A percentile compares a stretch with the other conserved stretches of the same genome.
Conservation (phyloP, 2,888 invertebrate species). For the Xestobium rufovillosum region DNA sequence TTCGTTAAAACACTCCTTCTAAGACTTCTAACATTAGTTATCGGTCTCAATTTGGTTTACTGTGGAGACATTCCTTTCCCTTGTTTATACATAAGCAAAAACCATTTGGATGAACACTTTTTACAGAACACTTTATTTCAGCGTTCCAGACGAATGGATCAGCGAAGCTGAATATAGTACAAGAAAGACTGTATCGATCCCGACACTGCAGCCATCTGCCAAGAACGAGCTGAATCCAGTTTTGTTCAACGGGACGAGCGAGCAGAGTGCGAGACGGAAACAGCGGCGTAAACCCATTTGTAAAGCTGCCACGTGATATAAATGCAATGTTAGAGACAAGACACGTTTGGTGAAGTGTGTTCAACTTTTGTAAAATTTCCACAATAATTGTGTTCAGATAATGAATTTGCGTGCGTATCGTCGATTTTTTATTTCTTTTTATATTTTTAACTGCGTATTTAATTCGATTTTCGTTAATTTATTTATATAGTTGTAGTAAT, state of each 20-base stretch:
- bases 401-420: not conserved
- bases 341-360: too few species aligned
- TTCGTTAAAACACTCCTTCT: too few species aligned
- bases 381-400: constrained; percentile 1
- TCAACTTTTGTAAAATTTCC: constrained; percentile 2
- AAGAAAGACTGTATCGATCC: constrained; percentile 54
- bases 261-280: constrained; percentile 38
- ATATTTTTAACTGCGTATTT: not conserved
- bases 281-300: constrained; percentile 37
- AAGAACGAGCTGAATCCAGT: constrained; percentile 49
- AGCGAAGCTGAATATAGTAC: constrained; percentile 61
- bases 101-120: too few species aligned
- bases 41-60: too few species aligned
- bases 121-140: too few species aligned
- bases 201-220: constrained; percentile 44
- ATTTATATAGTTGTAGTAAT: too few species aligned
- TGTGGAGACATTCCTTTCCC: too few species aligned
- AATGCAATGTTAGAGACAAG: too few species aligned
- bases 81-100: too few species aligned
- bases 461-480: too few species aligned
- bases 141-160: constrained; percentile 83
- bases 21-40: too few species aligned
- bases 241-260: constrained; percentile 37
- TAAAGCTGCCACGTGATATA: not conserved
- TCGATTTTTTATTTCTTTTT: not conserved